Evolutionary conservation across 1,140 invertebrate genomes (phyloP), one percentile per base, ranked within the genome.

Genomic region (Bombus ignitus): DNA sequence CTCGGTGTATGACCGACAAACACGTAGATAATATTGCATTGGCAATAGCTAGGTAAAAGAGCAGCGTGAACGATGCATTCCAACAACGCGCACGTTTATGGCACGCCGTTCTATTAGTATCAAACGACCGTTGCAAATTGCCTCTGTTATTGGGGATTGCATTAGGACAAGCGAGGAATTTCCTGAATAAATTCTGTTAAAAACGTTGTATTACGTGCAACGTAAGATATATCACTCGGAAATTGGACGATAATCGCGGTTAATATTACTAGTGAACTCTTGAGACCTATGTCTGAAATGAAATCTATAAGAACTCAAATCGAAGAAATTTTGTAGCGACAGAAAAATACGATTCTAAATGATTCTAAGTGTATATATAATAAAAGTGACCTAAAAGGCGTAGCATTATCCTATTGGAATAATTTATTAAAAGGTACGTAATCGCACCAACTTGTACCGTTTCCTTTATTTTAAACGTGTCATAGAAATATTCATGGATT

Each of bases 1-100:
- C 4, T 6, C 39, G 37, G 32, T 35, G 68, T 70, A 84, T 18
- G 22, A 28, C 32, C 68, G 37, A 37, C 53, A 42, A 85, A 87
- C 87, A 74, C 28, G 72, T 77, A 84, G 74, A 81, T 78, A 90
- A 90, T 85, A 82, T 88, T 84, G 86, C 68, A 81, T 15, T 59
- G 68, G n/a, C 37, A 66, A 66, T 32, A 44, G 44, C 32, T 47
- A 82, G 47, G 32, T 71, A 83, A 47, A 25, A 77, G 59, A 42
- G 53, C 22, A 18, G 35, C 65, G 75, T 15, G 71, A 72, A 68
- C 15, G 13, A 75, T 72, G 68, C 62, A 87, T 79, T 81, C 74
- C 62, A 76, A 28, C 32, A 44, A 76, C 35, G 28, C 4, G 47
- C 37, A 70, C 73, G 39, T 76, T 82, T 68, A 86, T 18, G 44